These are phyloP conservation scores for Epinotia nisella DNA, from an alignment of 2,888 invertebrate genomes.

Conservation along the genomic window DNA sequence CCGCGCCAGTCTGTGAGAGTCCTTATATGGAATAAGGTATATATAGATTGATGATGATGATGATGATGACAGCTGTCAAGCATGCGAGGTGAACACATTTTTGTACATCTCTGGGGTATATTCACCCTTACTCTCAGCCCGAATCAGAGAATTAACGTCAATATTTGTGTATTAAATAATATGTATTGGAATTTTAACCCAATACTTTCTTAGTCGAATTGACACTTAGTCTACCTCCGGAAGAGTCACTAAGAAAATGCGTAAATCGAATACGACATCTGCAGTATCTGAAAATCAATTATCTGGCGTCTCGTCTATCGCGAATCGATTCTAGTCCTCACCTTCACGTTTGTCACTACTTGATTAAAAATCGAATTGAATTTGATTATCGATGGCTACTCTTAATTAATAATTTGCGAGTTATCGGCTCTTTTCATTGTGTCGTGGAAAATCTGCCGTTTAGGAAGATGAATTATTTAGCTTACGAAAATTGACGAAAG, in stretches of 20 bases:
- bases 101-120: no score
- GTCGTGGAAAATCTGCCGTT: slow-evolving; percentile 1
- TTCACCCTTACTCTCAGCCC: no score
- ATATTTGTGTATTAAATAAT: no score
- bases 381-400: slow-evolving; percentile 34
- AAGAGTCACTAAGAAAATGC: slow-evolving; percentile 35
- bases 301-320: slow-evolving; percentile 74
- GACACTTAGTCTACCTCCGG: not conserved
- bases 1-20: no score
- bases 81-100: no score
- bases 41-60: no score
- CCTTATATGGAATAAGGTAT: no score
- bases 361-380: slow-evolving; percentile 43
- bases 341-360: slow-evolving; percentile 63
- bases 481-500: not conserved
- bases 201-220: not conserved
- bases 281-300: slow-evolving; percentile 74
- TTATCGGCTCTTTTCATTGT: slow-evolving; percentile 22
- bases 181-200: no score
- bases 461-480: not conserved
- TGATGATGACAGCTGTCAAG: no score
- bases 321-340: slow-evolving; percentile 81
- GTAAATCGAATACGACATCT: slow-evolving; percentile 72
- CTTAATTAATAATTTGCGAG: slow-evolving; percentile 38
- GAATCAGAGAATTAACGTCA: no score